Evolutionary conservation across 2,888 invertebrate species (phyloP).

Genomic region (Trilocha varians): DNA sequence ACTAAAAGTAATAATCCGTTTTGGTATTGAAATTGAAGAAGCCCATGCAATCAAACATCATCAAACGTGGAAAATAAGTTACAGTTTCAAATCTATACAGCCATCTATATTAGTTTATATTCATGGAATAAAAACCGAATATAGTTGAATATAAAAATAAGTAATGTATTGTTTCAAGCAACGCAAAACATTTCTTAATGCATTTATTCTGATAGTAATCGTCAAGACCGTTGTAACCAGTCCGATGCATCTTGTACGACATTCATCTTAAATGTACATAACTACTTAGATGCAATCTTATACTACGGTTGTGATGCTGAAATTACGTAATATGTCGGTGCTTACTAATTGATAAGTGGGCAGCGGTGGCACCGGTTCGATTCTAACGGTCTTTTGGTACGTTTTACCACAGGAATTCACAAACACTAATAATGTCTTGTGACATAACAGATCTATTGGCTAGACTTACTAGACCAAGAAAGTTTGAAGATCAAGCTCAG

Average conservation of each 20-base stretch:
- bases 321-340: slow-evolving; percentile 29
- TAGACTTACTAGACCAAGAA: too few species aligned
- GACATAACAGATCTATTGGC: too few species aligned
- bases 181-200: background rate
- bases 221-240: background rate
- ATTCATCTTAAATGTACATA: slow-evolving; percentile 6
- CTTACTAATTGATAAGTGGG: slow-evolving; percentile 53
- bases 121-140: background rate
- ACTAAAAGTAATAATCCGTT: background rate
- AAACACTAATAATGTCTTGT: slow-evolving; percentile 10
- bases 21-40: background rate
- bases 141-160: background rate
- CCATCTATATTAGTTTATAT: too few species aligned
- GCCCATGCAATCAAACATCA: background rate
- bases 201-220: background rate
- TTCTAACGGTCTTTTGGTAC: slow-evolving; percentile 48
- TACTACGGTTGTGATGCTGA: slow-evolving; percentile 5
- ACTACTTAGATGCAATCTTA: slow-evolving; percentile 14
- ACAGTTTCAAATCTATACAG: too few species aligned
- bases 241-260: background rate
- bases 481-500: too few species aligned
- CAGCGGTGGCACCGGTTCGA: slow-evolving; percentile 35
- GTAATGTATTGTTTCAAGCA: background rate
- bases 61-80: background rate
- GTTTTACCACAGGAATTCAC: slow-evolving; percentile 54